phyloP scores from a whole-genome alignment of 2,888 invertebrate species.

The Pyralis farinalis region DNA sequence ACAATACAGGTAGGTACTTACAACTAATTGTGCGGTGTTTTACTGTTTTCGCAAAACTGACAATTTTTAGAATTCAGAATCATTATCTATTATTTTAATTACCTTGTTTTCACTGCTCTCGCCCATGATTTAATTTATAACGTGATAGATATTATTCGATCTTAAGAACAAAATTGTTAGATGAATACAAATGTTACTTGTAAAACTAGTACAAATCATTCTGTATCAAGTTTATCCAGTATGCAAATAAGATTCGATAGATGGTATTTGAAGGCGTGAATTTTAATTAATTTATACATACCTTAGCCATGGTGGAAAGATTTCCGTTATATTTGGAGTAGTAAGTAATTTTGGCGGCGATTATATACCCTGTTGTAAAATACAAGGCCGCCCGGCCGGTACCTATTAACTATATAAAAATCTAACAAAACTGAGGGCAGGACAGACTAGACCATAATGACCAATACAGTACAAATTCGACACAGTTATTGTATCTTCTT shows the following conservation, averaged over 20 bases:
- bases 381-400: too few species aligned
- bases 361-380: conserved; percentile 23
- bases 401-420: too few species aligned
- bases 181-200: too few species aligned
- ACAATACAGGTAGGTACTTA: too few species aligned
- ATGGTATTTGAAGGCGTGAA: conserved; percentile 15
- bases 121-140: conserved; percentile 26
- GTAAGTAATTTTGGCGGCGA: conserved; percentile 83
- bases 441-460: too few species aligned
- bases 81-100: too few species aligned
- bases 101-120: conserved; percentile 42
- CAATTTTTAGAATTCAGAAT: too few species aligned
- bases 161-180: background rate
- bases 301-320: conserved; percentile 86
- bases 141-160: background rate
- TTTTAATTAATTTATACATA: conserved; percentile 41
- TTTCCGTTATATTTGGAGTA: conserved; percentile 84
- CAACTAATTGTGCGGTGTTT: too few species aligned
- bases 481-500: too few species aligned
- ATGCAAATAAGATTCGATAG: conserved; percentile 37
- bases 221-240: conserved; percentile 34
- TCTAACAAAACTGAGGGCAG: too few species aligned
- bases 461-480: too few species aligned
- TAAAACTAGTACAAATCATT: background rate
- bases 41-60: too few species aligned